Evolutionary conservation across 1,140 invertebrate species (phyloP), one percentile per base, ranked within the genome.

Genomic region (Drosophila sp.): DNA sequence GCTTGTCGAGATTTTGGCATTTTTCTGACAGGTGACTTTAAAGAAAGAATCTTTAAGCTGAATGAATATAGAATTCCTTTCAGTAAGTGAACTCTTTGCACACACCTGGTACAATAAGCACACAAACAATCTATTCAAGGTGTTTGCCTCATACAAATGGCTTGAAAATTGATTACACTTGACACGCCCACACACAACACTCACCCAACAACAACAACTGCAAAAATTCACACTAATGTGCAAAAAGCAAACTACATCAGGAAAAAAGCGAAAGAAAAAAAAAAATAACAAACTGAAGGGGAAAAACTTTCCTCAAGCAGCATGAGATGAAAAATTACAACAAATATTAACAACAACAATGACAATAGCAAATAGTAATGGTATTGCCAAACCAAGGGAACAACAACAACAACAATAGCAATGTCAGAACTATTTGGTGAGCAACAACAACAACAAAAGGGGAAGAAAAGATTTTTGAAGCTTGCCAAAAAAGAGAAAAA

Each of bases 341-440:
- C 80, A 87, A 89, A 84, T 89, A 87, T 83, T 84, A 80, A 72
- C 79, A 87, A 72, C 76, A 76, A 63, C 84, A 80, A 70, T 75
- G 70, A 89, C 76, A 90, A 89, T 87, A 79, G 84, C 84, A 84
- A 89, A 90, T 87, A 83, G 84, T 87, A 87, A 87, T 87, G 83
- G 84, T 73, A 83, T 89, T 82, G 79, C 74, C 79, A 76, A 67
- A 70, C 62, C 61, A 72, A 76, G 66, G 23, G 7, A 58, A 66
- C 58, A 75, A 61, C 76, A 57, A 75, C 54, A 76, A 67, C 70
- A 61, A 67, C 56, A 60, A 60, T 38, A 47, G 10, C 44, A 61
- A 55, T 50, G 44, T n/a, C 44, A 50, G 44, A 50, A 50, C 44
- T 50, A 50, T 50, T 50, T 50, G 44, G 44, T 8, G n/a, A 70